Conservation (phyloP, 2,888 invertebrate genomes). For the Cantharis rustica region DNA sequence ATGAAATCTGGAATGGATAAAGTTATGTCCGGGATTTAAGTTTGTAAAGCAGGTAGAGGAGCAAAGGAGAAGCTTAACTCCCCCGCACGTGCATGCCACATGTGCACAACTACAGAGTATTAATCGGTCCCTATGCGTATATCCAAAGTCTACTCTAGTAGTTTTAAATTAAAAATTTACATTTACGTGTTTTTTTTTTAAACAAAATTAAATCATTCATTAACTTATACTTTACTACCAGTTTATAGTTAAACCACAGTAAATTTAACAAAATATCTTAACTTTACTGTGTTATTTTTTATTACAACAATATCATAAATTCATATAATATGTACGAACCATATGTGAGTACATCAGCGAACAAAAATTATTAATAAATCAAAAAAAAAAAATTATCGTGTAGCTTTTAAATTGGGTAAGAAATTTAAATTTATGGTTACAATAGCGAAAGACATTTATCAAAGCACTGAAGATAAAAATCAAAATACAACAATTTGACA, state of each 20-base stretch:
- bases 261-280: no score
- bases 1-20: constrained; percentile 2
- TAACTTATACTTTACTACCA: background rate
- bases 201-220: background rate
- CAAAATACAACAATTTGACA: background rate
- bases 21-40: constrained; percentile 2
- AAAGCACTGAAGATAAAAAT: background rate
- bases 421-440: background rate
- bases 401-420: background rate
- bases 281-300: no score
- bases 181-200: background rate
- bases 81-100: constrained; percentile 29
- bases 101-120: constrained; percentile 21
- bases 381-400: background rate
- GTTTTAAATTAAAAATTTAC: background rate
- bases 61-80: constrained; percentile 16
- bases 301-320: no score
- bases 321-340: no score
- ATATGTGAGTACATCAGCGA: no score
- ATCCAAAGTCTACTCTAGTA: constrained; percentile 10
- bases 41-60: constrained; percentile 18
- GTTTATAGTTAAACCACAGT: background rate
- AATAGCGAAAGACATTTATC: no score
- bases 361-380: background rate
- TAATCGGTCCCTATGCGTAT: constrained; percentile 15